phyloP scores from a whole-genome alignment of 37 sponge, comb jelly and placozoan species.

The Cliona cf. orientalis region DNA sequence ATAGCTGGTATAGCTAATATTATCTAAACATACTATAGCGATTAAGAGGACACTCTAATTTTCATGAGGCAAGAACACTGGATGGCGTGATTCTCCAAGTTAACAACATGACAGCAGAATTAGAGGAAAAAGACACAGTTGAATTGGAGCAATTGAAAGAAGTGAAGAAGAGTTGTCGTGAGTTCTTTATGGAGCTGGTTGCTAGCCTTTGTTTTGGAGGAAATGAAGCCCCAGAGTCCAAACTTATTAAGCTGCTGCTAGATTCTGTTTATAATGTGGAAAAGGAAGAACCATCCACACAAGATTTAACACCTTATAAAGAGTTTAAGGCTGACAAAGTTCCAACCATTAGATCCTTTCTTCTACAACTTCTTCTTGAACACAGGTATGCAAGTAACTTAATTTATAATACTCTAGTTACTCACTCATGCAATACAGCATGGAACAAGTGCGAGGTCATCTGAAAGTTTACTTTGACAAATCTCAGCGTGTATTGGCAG shows the following conservation, averaged over 20 bases:
- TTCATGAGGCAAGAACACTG: too few relatives aligned
- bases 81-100: too few relatives aligned
- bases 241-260: constrained; percentile 41
- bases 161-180: constrained; percentile 24
- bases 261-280: constrained; percentile 22
- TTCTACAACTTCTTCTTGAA: constrained; percentile 58
- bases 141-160: too few relatives aligned
- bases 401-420: too few relatives aligned
- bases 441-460: constrained; percentile 39
- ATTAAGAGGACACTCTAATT: too few relatives aligned
- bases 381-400: constrained; percentile 38
- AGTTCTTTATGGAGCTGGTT: constrained; percentile 69
- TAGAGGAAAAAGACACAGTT: too few relatives aligned
- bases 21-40: too few relatives aligned
- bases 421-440: too few relatives aligned
- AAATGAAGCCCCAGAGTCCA: constrained; percentile 39
- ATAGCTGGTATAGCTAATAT: too few relatives aligned
- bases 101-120: too few relatives aligned
- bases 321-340: constrained; percentile 25
- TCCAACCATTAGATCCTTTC: constrained; percentile 61
- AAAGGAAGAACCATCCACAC: not conserved
- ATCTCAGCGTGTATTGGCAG: not conserved
- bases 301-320: constrained; percentile 26
- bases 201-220: constrained; percentile 69
- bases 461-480: constrained; percentile 2